Evolutionary conservation across 2,888 invertebrate species (phyloP).

Genomic region (Monoplex corrugatus): DNA sequence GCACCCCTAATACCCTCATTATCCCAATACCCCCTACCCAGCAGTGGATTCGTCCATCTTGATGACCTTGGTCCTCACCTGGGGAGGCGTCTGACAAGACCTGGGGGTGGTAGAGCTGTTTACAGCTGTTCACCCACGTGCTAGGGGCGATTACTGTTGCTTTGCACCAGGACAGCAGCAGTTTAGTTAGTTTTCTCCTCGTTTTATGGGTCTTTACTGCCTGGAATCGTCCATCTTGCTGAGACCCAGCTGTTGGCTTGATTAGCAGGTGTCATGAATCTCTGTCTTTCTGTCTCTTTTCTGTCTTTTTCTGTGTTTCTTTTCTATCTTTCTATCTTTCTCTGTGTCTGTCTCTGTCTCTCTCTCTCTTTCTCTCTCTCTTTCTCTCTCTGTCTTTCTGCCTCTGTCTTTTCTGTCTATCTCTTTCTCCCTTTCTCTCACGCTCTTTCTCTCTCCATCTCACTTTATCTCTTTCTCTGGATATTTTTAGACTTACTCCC

Average conservation of each 20-base stretch:
- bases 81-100: no score
- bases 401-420: no score
- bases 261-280: no score
- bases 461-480: no score
- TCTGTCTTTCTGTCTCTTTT: not conserved
- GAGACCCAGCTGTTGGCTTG: no score
- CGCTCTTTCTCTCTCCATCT: not conserved
- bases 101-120: no score
- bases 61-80: no score
- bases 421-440: not conserved
- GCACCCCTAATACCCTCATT: no score
- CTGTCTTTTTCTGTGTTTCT: not conserved
- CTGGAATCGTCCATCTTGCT: no score
- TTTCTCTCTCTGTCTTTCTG: not conserved
- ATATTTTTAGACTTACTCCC: no score
- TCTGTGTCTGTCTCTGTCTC: not conserved
- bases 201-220: conserved; percentile 31
- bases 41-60: no score
- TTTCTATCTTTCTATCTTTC: not conserved
- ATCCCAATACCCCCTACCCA: no score
- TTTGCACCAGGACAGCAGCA: conserved; percentile 37
- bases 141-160: conserved; percentile 38
- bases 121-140: conserved; percentile 40
- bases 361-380: not conserved
- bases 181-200: conserved; percentile 26